Evolutionary conservation across 2,113 vertebrate species (phyloP), one percentile per base, ranked within the genome.

Genomic region (Prunella fulvescens): DNA sequence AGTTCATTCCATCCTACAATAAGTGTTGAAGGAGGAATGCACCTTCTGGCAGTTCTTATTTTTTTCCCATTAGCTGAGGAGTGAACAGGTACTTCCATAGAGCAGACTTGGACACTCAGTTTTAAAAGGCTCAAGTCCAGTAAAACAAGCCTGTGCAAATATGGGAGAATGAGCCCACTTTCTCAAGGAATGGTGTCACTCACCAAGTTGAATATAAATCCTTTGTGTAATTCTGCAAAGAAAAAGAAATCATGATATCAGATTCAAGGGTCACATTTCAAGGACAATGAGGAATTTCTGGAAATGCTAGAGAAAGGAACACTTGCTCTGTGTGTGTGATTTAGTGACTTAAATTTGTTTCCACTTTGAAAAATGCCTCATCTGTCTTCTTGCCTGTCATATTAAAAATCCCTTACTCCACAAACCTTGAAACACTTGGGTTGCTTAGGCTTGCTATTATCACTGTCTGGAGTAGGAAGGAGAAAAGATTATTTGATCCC

Each of bases 311-410:
- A 70, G 76, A 86, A 88, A n/a, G 56, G 35, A 82, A 42, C 29
- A 84, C 54, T 80, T 73, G 13, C 60, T 65, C 31, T 48, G 2
- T 17, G 19, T 20, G 9, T 23, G n/a, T 76, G 84, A 89, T 91
- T 92, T 72, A 91, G 66, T 57, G 67, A 82, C 35, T 84, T 51
- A 67, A 86, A 86, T 69, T 88, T 87, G 65, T 76, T 91, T 95
- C 50, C 61, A 54, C 70, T 89, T 61, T 35, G 66, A 91, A 92
- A 92, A 93, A 91, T 69, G 42, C 40, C n/a, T 89, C 73, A 72
- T 85, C 37, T 86, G 12, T 79, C 91, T 92, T 95, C 39, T 48
- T 7, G 2, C 25, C 77, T 71, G 81, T 81, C 45, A 22, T 37
- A 82, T 53, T 76, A 81, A 96, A 84, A 91, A 51, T 56, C 76